These are phyloP conservation scores for Neomonachus schauinslandi DNA, from an alignment of 2,113 vertebrate species.

Conservation along the genomic window DNA sequence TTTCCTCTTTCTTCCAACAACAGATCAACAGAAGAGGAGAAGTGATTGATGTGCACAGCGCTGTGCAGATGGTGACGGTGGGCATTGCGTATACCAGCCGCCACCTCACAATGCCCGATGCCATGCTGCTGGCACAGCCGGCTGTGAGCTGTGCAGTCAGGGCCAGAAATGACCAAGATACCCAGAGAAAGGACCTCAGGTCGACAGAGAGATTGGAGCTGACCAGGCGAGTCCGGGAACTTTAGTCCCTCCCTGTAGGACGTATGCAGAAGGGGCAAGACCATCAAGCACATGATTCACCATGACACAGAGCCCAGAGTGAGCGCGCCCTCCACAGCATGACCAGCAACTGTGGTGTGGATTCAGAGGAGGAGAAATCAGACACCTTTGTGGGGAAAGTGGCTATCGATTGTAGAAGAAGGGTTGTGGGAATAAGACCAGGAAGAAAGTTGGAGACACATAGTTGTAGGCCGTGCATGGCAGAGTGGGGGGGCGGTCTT, in stretches of 20 bases:
- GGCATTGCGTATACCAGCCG: conserved; percentile 12
- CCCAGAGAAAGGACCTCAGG: neutral
- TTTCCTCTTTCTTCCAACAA: neutral
- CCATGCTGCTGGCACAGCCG: conserved; percentile 48
- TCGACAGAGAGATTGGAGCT: neutral
- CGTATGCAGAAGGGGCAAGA: neutral
- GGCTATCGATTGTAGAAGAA: no score
- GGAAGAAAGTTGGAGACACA: neutral
- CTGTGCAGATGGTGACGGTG: neutral
- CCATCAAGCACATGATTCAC: neutral
- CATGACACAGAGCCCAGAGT: neutral
- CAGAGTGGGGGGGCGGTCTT: neutral
- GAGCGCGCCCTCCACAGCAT: no score
- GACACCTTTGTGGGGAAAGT: no score
- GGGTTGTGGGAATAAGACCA: neutral
- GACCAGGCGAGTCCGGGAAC: neutral
- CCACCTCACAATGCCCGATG: neutral
- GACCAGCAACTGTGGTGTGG: no score
- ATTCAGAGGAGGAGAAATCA: neutral
- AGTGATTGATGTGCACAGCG: neutral
- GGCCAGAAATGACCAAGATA: neutral
- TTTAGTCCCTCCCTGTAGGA: neutral
- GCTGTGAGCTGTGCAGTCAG: neutral
- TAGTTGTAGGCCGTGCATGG: neutral
- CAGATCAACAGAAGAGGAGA: neutral